Evolutionary conservation across 2,797 vertebrate species (phyloP).

Genomic region (Peromyscus melanophrys): DNA sequence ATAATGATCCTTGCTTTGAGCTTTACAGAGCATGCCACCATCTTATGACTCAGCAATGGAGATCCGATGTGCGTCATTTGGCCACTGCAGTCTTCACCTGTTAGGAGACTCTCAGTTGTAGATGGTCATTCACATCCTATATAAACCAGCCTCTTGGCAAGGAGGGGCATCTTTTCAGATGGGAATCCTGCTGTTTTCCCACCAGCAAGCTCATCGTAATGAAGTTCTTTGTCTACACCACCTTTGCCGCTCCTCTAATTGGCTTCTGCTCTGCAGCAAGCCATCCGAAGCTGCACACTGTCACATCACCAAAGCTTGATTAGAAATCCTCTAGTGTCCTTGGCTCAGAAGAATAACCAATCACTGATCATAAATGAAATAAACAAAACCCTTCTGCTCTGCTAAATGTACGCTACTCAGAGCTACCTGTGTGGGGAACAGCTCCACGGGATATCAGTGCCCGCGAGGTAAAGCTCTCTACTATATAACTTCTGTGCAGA

Average conservation of each 20-base stretch:
- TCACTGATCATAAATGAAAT: background rate
- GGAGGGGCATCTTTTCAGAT: background rate
- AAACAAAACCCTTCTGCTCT: background rate
- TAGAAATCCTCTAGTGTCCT: slow-evolving; percentile 30
- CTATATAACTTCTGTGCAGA: background rate
- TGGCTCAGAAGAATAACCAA: background rate
- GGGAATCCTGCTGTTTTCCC: background rate
- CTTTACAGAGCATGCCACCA: background rate
- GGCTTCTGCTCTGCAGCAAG: background rate
- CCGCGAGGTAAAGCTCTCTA: background rate
- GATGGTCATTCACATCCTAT: background rate
- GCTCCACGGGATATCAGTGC: background rate
- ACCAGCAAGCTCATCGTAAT: background rate
- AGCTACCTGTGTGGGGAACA: background rate
- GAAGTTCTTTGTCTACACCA: background rate
- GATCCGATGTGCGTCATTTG: background rate
- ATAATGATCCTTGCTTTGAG: background rate
- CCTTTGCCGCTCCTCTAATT: background rate
- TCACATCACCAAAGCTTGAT: background rate
- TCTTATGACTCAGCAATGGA: background rate
- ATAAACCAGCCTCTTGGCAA: background rate
- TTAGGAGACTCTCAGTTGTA: background rate
- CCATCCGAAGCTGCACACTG: too few relatives aligned
- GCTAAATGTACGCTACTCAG: background rate
- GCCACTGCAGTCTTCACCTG: background rate